Evolutionary conservation across 2,113 vertebrate species (phyloP).

Genomic region (Pogonocichla stellata): DNA sequence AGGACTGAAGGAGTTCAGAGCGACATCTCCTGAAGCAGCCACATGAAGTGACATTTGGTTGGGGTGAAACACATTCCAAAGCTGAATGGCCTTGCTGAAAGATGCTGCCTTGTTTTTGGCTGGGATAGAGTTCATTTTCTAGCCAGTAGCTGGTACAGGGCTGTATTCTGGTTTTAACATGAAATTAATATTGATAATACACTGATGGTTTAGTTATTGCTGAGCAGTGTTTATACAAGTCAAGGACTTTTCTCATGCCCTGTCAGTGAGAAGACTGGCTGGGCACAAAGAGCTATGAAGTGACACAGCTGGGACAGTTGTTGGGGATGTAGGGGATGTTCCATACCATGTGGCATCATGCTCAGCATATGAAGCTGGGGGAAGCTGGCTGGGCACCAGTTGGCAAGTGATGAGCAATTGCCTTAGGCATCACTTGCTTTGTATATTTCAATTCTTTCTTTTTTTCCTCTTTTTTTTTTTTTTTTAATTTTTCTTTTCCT

Average conservation of each 20-base stretch:
- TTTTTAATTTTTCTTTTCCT: neutral
- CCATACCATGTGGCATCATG: neutral
- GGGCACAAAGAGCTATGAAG: neutral
- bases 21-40: rapidly evolving
- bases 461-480: too few relatives aligned
- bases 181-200: neutral
- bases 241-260: neutral
- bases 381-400: neutral
- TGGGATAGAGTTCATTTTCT: neutral
- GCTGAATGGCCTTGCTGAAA: rapidly evolving
- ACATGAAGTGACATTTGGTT: rapidly evolving
- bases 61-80: neutral
- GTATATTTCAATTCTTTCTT: neutral
- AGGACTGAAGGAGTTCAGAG: neutral
- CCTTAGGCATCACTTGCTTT: neutral
- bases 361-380: neutral
- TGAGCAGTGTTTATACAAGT: neutral
- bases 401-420: neutral
- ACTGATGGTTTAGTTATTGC: neutral
- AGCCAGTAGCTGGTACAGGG: neutral
- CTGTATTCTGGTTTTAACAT: neutral
- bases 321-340: neutral
- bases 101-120: neutral
- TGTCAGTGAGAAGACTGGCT: neutral
- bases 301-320: neutral